A percentile compares a stretch with the other conserved stretches of the same genome.
Evolutionary conservation across 2,113 vertebrate genomes (phyloP).

Genomic region (Calidris pugnax): DNA sequence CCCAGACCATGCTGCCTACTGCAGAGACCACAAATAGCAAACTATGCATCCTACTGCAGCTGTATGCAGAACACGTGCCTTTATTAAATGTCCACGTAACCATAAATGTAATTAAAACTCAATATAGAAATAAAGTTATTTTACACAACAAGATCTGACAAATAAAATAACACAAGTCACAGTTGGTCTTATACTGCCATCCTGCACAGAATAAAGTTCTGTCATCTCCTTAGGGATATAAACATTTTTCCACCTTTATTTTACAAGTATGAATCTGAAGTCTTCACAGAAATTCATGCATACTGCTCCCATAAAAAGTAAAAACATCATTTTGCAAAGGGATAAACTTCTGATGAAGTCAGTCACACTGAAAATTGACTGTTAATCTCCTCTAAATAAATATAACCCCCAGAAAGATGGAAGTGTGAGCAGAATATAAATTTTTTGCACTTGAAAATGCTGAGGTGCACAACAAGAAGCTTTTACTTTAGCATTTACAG

Average conservation of each 20-base stretch:
- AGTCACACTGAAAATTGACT: conserved; percentile 18
- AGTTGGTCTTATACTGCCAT: background rate
- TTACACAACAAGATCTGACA: background rate
- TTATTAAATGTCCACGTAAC: background rate
- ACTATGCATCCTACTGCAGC: background rate
- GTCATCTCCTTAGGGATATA: background rate
- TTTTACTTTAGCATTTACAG: conserved; percentile 18
- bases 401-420: conserved; percentile 7
- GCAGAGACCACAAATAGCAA: background rate
- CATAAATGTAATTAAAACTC: background rate
- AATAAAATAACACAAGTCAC: background rate
- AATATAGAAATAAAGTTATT: background rate
- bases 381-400: conserved; percentile 49
- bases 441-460: conserved; percentile 49
- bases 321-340: background rate
- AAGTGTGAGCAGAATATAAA: conserved; percentile 1
- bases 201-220: background rate
- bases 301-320: background rate
- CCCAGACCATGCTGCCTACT: background rate
- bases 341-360: conserved; percentile 31
- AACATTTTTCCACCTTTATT: conserved; percentile 1
- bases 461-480: conserved; percentile 15
- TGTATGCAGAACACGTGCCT: background rate
- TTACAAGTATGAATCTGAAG: background rate
- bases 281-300: conserved; percentile 3